Conservation (phyloP, 2,113 vertebrate species). For the human (Homo sapiens) region DNA sequence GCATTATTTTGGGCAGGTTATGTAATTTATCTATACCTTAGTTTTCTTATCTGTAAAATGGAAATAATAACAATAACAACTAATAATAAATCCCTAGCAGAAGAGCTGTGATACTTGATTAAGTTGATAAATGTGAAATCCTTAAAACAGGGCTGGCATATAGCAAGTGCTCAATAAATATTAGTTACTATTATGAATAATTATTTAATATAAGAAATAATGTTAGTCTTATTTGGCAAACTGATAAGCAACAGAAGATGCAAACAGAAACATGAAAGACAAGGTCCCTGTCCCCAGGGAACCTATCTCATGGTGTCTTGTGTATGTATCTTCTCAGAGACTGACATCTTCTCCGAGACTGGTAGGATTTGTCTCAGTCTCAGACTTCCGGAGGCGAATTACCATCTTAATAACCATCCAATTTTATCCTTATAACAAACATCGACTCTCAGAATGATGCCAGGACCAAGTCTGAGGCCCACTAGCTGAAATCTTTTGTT, state of each 20-base stretch:
- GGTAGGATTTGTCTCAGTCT: not conserved
- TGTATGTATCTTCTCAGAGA: not conserved
- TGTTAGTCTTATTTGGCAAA: not conserved
- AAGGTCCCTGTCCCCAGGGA: not conserved
- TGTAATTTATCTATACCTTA: constrained; percentile 16
- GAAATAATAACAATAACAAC: not conserved
- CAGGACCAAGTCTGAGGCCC: not conserved
- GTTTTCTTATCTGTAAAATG: constrained; percentile 7
- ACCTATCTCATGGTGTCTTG: not conserved
- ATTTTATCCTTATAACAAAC: not conserved
- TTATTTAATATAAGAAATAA: not conserved
- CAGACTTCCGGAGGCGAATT: not conserved
- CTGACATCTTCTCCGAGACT: not conserved
- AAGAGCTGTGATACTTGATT: not conserved
- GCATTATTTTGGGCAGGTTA: not conserved
- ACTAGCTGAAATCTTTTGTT: not conserved
- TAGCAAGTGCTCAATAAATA: not conserved
- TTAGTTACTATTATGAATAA: not conserved
- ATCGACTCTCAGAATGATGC: not conserved
- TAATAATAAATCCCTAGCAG: not conserved
- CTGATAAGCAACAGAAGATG: not conserved
- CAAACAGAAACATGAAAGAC: not conserved
- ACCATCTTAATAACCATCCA: not conserved
- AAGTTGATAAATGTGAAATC: not conserved
- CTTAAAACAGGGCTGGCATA: not conserved